Evolutionary conservation across 2,888 invertebrate species (phyloP), one percentile per base, ranked within the genome.

Genomic region (Epistrophe eligans): DNA sequence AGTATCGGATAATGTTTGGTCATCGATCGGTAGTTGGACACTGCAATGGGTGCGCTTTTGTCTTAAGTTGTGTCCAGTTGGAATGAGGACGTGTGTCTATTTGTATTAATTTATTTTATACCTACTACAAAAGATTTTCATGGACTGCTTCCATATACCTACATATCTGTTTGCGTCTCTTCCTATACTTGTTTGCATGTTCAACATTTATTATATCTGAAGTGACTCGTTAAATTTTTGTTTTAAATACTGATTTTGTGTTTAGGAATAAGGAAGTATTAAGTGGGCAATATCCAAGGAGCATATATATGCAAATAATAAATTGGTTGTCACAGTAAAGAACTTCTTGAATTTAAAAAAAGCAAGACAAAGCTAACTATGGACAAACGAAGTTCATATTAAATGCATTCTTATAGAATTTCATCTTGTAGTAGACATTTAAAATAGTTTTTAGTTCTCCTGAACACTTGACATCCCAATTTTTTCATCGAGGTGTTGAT

Each of bases 131-230:
- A 35, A 9, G 35, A 62, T 38, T 24, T n/a, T 19, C 24, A 70
- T 40, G 40, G 17, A 38, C 1, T 40, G 48, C 35, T 32, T 50
- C 35, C 43, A 17, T 67, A 52, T n/a, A n/a, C n/a, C n/a, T n/a
- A n/a, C n/a, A n/a, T n/a, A n/a, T n/a, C n/a, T n/a, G n/a, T n/a
- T n/a, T n/a, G n/a, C n/a, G 3, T 43, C 35, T n/a, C 24, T 79
- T 70, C 77, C 71, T 55, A 5, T 57, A 70, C 74, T 82, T 79
- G 77, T 79, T 82, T 81, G 85, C 79, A 87, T 87, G 81, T 82
- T 79, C 13, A 81, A 71, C 81, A 85, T 85, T 81, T 85, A 77
- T 81, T 81, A 70, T 73, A 67, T 57, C 73, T 57, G 62, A 58
- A 79, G 70, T 71, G 70, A 77, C 70, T 81, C 73, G 60, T 81